Conservation (phyloP, 2,113 vertebrate species). For the Microcebus murinus region DNA sequence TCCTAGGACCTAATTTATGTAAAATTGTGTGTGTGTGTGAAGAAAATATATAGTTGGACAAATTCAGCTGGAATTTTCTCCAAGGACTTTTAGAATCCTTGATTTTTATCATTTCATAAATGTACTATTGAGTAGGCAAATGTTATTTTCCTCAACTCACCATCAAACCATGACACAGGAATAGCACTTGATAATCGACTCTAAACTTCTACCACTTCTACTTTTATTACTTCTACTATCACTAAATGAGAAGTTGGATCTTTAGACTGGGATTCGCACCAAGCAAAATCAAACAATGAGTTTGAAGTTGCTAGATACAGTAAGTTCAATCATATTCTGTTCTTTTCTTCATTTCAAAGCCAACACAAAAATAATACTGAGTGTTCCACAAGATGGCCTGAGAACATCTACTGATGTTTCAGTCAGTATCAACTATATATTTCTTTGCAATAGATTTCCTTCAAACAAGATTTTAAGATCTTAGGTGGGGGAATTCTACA, state of each 20-base stretch:
- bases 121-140: not conserved
- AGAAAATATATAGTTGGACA: not conserved
- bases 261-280: not conserved
- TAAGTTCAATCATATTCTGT: not conserved
- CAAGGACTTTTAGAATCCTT: not conserved
- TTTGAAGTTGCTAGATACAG: not conserved
- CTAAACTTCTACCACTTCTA: too few species aligned
- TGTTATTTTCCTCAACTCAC: not conserved
- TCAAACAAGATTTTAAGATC: conserved; percentile 7
- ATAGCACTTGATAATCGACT: not conserved
- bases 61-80: not conserved
- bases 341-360: not conserved
- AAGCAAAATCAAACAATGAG: not conserved
- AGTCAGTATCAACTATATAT: not conserved
- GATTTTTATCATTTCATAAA: not conserved
- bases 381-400: not conserved
- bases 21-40: not conserved
- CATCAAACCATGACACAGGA: not conserved
- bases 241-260: not conserved
- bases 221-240: too few species aligned
- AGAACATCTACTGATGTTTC: not conserved
- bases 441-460: not conserved
- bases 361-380: not conserved
- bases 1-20: not conserved
- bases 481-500: not conserved